These are phyloP conservation scores for Myotis brandtii DNA, from an alignment of 2,113 vertebrate genomes.

Conservation along the genomic window DNA sequence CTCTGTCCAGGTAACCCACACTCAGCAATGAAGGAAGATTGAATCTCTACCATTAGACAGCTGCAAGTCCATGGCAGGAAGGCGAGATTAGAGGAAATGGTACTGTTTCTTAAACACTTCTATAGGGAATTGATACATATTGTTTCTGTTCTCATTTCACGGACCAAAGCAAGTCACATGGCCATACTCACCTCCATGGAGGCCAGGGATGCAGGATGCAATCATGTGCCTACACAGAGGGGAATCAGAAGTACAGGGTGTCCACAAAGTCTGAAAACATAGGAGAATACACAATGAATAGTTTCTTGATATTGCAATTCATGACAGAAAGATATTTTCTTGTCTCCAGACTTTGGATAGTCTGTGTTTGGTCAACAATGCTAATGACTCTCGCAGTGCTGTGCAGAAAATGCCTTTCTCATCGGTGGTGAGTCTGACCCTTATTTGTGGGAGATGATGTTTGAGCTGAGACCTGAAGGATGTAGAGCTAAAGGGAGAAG, in stretches of 20 bases:
- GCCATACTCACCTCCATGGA: background rate
- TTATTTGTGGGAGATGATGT: background rate
- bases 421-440: background rate
- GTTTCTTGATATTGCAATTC: background rate
- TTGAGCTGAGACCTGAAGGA: background rate
- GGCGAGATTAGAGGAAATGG: background rate
- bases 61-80: background rate
- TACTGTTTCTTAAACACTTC: background rate
- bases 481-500: background rate
- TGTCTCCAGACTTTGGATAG: background rate
- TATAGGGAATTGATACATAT: background rate
- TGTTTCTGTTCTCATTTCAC: background rate
- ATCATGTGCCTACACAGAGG: background rate
- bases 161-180: background rate
- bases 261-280: background rate
- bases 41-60: background rate
- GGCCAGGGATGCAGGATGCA: background rate
- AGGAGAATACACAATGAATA: background rate
- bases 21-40: background rate
- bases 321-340: background rate
- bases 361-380: background rate
- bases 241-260: background rate
- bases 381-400: background rate
- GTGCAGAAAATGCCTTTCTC: background rate
- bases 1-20: background rate